Percentiles rank a stretch among this genome's conserved stretches.
Conservation (phyloP, 2,113 vertebrate genomes). For the Callithrix jacchus region DNA sequence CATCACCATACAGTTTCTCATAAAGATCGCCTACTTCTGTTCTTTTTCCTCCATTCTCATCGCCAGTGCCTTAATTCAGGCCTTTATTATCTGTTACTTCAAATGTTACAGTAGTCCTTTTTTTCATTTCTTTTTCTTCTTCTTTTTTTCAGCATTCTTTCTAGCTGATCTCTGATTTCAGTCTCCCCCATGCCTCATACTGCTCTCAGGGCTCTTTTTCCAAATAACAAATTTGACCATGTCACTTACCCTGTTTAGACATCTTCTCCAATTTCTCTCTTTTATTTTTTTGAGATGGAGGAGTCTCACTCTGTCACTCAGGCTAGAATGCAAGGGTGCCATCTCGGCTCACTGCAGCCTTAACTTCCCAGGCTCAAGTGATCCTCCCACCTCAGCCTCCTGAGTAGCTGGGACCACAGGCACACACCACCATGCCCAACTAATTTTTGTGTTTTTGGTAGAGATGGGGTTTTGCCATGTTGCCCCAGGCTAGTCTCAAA, state of each 20-base stretch:
- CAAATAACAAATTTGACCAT: conserved; percentile 5
- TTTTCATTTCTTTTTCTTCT: neutral
- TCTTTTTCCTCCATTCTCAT: neutral
- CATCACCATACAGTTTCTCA: neutral
- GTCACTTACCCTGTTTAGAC: neutral
- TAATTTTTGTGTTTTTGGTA: neutral
- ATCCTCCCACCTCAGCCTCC: neutral
- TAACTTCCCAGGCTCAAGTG: neutral
- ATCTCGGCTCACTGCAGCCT: neutral
- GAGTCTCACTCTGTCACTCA: neutral
- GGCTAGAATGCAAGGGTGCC: neutral
- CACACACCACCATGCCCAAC: neutral
- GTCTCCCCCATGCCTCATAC: neutral
- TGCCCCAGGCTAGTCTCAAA: neutral
- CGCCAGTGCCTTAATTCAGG: neutral
- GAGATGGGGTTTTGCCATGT: neutral
- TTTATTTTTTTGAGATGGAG: neutral
- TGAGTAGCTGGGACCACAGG: neutral
- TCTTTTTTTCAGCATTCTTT: neutral
- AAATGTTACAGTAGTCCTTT: neutral
- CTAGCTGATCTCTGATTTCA: neutral
- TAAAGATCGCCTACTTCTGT: neutral
- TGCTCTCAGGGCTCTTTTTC: neutral
- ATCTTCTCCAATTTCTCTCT: neutral
- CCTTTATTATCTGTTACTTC: neutral